Evolutionary conservation across 1,140 invertebrate genomes (phyloP), one percentile per base, ranked within the genome.

Genomic region (Macrotrachela quadricornifera): DNA sequence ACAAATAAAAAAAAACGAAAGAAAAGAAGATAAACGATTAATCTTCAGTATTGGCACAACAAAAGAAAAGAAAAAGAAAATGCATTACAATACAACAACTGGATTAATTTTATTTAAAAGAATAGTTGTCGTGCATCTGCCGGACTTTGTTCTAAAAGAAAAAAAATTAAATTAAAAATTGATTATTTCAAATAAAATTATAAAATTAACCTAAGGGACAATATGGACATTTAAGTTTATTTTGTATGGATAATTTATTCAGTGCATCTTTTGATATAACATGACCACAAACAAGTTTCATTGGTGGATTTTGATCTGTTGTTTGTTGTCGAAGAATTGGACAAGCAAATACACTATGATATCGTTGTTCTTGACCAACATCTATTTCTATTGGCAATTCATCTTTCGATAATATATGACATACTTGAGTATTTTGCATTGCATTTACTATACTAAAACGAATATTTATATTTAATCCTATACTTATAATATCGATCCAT

Each of bases 311-410:
- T 56, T 77, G 77, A 59, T 96, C 87, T 12, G 85, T 86, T 46
- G 84, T 87, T 69, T 96, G 91, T 70, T 94, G 87, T 41, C 88
- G 77, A 46, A 97, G 74, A 62, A 97, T 97, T 14, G 92, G 92
- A 71, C 92, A 97, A 12, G 91, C 90, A 72, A 97, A 97, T 58
- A 94, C 83, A 30, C 88, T 95, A 72, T 97, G 92, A 67, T 88
- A 95, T 59, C 83, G 78, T 59, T 49, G 36, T 47, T 85, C 82
- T 57, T 78, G 78, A 11, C 81, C 84, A 10, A 90, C 69, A 62
- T 90, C 83, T 59, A 91, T 88, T 71, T 88, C 84, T 64, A 91
- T 87, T 14, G 90, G 90, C 63, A 96, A 73, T 75, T 96, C 90
- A 67, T 94, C 87, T 68, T 87, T 87, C 53, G 82, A 81, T 87